Conservation (phyloP, 2,797 vertebrate species). For the Kryptolebias ocellatus region DNA sequence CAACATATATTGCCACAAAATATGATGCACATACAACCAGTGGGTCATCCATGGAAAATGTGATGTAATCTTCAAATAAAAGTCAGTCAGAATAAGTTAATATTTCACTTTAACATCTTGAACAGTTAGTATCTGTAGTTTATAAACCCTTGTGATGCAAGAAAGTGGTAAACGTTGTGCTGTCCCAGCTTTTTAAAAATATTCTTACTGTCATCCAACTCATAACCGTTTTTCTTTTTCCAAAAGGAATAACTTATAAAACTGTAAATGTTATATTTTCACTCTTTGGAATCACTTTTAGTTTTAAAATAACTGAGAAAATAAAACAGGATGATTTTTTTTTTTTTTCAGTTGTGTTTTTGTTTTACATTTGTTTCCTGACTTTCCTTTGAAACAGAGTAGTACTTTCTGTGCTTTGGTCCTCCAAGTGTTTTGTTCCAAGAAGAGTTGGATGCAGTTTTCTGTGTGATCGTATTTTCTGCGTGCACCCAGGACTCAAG, state of each 20-base stretch:
- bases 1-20: too few relatives aligned
- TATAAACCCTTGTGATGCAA: neutral
- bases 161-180: neutral
- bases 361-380: neutral
- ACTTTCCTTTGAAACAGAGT: too few relatives aligned
- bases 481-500: slow-evolving; percentile 38
- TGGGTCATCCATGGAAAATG: too few relatives aligned
- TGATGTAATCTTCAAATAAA: too few relatives aligned
- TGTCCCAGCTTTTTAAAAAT: neutral
- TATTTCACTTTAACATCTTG: too few relatives aligned
- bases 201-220: neutral
- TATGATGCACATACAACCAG: too few relatives aligned
- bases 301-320: neutral
- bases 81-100: too few relatives aligned
- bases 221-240: too few relatives aligned
- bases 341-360: neutral
- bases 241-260: neutral
- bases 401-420: neutral
- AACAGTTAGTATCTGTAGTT: too few relatives aligned
- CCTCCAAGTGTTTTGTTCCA: slow-evolving; percentile 6
- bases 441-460: slow-evolving; percentile 7
- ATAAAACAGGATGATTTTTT: too few relatives aligned
- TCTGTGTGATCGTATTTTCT: slow-evolving; percentile 16
- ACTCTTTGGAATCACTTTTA: neutral
- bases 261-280: neutral